Conservation (phyloP, 2,888 invertebrate species). For the Drosophila robusta region DNA sequence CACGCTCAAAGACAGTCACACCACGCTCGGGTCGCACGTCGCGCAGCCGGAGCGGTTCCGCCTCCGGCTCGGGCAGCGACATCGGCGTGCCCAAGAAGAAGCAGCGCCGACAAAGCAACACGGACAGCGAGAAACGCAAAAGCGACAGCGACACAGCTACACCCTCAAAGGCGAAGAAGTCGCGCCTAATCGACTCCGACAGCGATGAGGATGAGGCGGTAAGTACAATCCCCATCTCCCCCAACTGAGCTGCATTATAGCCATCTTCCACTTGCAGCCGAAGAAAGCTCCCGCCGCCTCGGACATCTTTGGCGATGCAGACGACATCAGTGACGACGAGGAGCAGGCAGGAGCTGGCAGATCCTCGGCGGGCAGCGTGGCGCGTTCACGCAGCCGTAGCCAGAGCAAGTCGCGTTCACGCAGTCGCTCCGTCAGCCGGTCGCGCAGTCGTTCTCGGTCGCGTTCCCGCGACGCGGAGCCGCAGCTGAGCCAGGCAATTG, state of each 20-base stretch:
- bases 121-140: conserved; percentile 84
- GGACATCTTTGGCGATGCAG: conserved; percentile 96
- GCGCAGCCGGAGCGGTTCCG: conserved; percentile 76
- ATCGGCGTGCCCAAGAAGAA: conserved; percentile 80
- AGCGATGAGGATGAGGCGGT: conserved; percentile 88
- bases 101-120: conserved; percentile 86
- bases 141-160: conserved; percentile 64
- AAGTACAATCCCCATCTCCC: background rate
- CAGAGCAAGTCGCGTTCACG: conserved; percentile 70
- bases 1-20: conserved; percentile 57
- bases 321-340: conserved; percentile 93
- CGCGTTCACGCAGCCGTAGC: conserved; percentile 75
- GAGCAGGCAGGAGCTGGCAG: conserved; percentile 67
- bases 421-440: conserved; percentile 65
- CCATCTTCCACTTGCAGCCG: conserved; percentile 18
- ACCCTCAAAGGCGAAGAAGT: conserved; percentile 86
- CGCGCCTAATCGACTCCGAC: conserved; percentile 88
- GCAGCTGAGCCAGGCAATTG: conserved; percentile 71
- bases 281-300: conserved; percentile 86
- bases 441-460: conserved; percentile 74
- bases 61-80: conserved; percentile 82
- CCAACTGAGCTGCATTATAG: background rate
- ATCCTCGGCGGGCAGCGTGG: conserved; percentile 56
- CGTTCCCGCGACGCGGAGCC: conserved; percentile 73
- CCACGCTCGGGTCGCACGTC: conserved; percentile 52